Conservation (phyloP, 1,140 invertebrate genomes). For the Radopholus similis region DNA sequence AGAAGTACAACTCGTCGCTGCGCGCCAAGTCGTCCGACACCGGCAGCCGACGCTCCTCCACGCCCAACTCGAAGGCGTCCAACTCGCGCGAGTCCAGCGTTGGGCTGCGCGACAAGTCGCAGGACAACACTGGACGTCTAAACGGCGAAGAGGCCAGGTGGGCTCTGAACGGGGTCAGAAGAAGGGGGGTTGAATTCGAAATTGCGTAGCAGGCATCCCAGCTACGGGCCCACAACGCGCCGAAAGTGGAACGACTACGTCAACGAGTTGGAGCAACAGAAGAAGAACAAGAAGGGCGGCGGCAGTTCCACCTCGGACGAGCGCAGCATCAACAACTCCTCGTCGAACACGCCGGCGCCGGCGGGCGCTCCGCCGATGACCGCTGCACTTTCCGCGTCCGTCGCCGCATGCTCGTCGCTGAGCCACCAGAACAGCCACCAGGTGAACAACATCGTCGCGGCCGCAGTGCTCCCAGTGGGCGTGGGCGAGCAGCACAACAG, state of each 20-base stretch:
- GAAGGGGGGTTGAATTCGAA: no score
- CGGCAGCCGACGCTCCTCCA: conserved; percentile 32
- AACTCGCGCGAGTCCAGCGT: conserved; percentile 38
- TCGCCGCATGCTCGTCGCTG: neutral
- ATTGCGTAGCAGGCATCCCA: neutral
- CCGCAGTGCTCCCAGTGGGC: no score
- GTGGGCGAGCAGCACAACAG: no score
- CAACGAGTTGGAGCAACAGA: conserved; percentile 39
- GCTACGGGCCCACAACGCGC: conserved; percentile 49
- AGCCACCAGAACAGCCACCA: neutral
- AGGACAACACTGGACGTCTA: neutral
- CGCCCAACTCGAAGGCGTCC: conserved; percentile 41
- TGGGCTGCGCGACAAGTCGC: neutral
- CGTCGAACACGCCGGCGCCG: neutral
- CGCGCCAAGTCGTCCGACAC: conserved; percentile 12
- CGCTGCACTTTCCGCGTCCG: neutral
- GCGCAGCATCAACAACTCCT: conserved; percentile 21
- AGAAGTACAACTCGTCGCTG: conserved; percentile 17
- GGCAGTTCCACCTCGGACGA: conserved; percentile 17
- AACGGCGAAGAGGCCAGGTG: conserved; percentile 24
- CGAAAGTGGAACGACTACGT: conserved; percentile 51
- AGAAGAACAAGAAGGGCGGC: conserved; percentile 22
- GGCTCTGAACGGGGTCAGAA: neutral
- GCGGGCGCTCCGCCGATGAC: neutral
- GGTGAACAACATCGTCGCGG: neutral